A percentile compares a stretch with the other conserved stretches of the same genome.
Conservation (phyloP, 2,888 invertebrate genomes). For the Andrena hattorfiana region DNA sequence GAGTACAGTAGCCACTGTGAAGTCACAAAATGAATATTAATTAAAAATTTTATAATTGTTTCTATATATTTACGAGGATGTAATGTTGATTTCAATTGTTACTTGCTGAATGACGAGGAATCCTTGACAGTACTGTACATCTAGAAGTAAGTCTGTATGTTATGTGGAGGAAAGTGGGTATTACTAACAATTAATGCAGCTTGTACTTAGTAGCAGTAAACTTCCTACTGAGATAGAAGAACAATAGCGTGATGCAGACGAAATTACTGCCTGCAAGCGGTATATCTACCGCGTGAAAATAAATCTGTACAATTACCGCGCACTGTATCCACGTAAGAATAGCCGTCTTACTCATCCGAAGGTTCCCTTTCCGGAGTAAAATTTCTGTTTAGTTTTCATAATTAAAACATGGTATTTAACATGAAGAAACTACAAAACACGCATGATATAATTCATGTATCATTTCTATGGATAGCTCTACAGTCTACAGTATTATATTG, state of each 20-base stretch:
- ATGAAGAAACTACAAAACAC: not conserved
- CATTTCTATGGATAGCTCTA: not conserved
- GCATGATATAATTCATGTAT: constrained; percentile 4
- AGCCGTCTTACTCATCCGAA: constrained; percentile 1
- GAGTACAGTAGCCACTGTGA: no score
- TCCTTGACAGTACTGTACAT: not conserved
- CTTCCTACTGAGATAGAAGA: constrained; percentile 45
- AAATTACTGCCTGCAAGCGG: constrained; percentile 42
- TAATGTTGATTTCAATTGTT: not conserved
- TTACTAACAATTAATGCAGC: constrained; percentile 29
- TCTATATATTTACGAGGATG: no score
- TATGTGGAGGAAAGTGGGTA: constrained; percentile 12
- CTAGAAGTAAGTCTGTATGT: no score
- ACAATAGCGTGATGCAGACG: constrained; percentile 53
- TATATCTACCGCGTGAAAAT: constrained; percentile 44
- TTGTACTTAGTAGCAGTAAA: constrained; percentile 42
- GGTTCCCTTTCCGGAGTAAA: constrained; percentile 19
- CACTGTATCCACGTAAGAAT: constrained; percentile 32
- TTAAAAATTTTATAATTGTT: no score
- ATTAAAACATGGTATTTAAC: constrained; percentile 20
- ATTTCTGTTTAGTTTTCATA: constrained; percentile 8
- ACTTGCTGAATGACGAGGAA: not conserved
- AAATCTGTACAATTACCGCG: constrained; percentile 53
- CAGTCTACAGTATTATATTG: no score
- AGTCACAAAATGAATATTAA: no score